phyloP scores from a whole-genome alignment of 2,888 invertebrate genomes.

The Ornithoptera alexandrae region DNA sequence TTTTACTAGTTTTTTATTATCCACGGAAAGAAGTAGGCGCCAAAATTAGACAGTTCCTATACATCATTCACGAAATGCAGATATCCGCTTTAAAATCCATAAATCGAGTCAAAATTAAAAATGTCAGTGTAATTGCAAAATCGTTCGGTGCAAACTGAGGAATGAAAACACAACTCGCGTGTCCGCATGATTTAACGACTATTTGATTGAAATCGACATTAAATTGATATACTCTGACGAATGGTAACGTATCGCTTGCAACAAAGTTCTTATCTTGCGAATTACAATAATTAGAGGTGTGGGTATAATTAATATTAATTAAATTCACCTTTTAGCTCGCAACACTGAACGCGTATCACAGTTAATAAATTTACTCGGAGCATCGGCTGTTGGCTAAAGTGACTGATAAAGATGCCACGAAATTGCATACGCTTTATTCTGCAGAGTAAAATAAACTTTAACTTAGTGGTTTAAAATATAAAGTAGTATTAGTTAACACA shows the following conservation, averaged over 20 bases:
- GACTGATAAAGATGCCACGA: conserved; percentile 70
- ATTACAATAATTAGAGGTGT: conserved; percentile 79
- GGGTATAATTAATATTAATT: conserved; percentile 79
- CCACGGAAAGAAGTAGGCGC: too few relatives aligned
- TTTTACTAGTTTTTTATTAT: neutral
- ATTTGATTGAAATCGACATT: conserved; percentile 27
- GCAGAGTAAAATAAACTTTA: conserved; percentile 34
- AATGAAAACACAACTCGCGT: conserved; percentile 9
- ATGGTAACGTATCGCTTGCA: conserved; percentile 42
- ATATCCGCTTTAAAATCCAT: too few relatives aligned
- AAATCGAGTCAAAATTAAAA: too few relatives aligned
- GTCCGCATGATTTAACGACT: conserved; percentile 18
- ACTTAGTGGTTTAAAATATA: conserved; percentile 1
- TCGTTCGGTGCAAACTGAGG: neutral
- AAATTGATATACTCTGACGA: conserved; percentile 40
- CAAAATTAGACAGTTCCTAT: too few relatives aligned
- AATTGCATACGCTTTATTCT: conserved; percentile 35
- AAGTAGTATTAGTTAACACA: conserved; percentile 3
- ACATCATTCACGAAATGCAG: too few relatives aligned
- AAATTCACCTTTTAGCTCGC: conserved; percentile 76
- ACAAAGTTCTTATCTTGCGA: conserved; percentile 61
- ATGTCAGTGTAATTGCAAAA: neutral
- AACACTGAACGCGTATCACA: conserved; percentile 78
- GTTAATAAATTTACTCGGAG: conserved; percentile 77
- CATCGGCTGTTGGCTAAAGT: conserved; percentile 64